Evolutionary conservation across 2,113 vertebrate species (phyloP).

Genomic region (Himantopus leucocephalus): DNA sequence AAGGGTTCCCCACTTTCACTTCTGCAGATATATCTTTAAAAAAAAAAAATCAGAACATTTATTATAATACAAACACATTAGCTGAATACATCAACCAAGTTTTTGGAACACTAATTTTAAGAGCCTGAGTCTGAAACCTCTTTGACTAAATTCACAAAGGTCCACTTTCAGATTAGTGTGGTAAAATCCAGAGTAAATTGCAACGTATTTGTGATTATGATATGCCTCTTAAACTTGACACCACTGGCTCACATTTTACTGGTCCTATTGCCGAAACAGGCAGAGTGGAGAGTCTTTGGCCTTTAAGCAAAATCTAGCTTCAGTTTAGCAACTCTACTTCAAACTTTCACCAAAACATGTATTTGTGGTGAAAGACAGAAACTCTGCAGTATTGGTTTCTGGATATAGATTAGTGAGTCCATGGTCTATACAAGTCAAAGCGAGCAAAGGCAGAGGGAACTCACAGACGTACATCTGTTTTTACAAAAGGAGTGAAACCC

Average conservation of each 20-base stretch:
- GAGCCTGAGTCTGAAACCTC: not conserved
- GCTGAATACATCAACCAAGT: not conserved
- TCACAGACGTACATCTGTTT: not conserved
- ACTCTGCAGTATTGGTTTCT: not conserved
- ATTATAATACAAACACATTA: not conserved
- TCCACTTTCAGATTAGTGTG: not conserved
- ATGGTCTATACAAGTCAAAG: not conserved
- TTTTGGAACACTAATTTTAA: not conserved
- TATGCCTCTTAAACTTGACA: not conserved
- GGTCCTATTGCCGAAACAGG: not conserved
- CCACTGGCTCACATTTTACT: not conserved
- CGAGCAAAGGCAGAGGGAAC: not conserved
- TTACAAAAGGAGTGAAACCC: not conserved
- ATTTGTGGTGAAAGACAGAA: not conserved
- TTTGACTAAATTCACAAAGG: not conserved
- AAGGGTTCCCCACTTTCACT: constrained; percentile 91
- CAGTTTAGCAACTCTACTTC: not conserved
- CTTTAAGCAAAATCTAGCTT: not conserved
- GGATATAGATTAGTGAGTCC: not conserved
- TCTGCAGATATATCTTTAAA: constrained; percentile 77
- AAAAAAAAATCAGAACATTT: not conserved
- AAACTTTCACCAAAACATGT: not conserved
- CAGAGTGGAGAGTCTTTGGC: not conserved
- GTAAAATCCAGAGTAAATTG: not conserved
- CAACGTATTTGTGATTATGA: not conserved